Percentiles rank a stretch among this genome's conserved stretches.
Evolutionary conservation across 2,797 vertebrate species (phyloP).

Genomic region (Acanthornis magna): DNA sequence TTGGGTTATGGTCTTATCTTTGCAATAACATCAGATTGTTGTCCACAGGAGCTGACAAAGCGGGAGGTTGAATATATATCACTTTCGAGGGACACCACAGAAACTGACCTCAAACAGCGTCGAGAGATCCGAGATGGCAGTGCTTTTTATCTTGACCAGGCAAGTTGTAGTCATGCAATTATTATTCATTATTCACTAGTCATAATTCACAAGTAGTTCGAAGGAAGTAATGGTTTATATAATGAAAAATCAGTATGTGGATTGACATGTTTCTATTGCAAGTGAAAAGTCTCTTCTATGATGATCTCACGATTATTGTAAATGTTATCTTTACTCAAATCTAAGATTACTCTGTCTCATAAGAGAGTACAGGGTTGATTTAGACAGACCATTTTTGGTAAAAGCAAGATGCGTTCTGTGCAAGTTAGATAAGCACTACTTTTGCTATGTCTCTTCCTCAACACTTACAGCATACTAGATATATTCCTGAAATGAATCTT

Average conservation of each 20-base stretch:
- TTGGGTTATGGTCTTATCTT: not conserved
- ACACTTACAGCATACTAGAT: not conserved
- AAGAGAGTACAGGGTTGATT: not conserved
- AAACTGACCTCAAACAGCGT: constrained; percentile 95
- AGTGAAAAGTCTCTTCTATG: not conserved
- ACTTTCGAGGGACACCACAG: constrained; percentile 93
- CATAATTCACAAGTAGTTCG: not conserved
- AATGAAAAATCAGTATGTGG: not conserved
- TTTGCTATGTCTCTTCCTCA: not conserved
- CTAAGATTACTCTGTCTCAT: not conserved
- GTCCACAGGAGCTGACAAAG: constrained; percentile 89
- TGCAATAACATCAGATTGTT: constrained; percentile 4
- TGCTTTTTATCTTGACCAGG: constrained; percentile 96
- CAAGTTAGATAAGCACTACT: not conserved
- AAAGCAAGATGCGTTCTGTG: not conserved
- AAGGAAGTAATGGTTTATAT: not conserved
- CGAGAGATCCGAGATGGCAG: constrained; percentile 92
- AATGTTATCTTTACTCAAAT: not conserved
- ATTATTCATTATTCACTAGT: not conserved
- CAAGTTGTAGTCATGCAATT: constrained; percentile 40
- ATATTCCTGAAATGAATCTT: not conserved
- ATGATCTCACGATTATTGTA: not conserved
- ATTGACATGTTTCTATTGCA: not conserved
- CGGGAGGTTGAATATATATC: constrained; percentile 93
- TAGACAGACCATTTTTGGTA: not conserved